Evolutionary conservation across 2,888 invertebrate species (phyloP), one percentile per base, ranked within the genome.

Genomic region (Eretmocerus hayati): DNA sequence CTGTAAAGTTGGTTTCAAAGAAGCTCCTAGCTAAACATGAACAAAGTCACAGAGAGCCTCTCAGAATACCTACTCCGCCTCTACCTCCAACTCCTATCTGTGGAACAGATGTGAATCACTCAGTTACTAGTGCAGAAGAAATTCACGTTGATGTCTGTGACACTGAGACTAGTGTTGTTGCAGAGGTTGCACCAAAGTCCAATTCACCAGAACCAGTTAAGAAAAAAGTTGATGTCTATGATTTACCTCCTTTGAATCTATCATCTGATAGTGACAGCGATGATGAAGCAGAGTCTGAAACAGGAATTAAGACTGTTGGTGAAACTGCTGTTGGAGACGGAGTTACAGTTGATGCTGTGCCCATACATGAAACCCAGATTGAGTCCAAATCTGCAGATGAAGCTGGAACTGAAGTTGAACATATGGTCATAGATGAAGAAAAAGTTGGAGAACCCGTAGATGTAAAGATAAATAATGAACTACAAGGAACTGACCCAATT

Each of bases 251-350:
- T 3, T 74, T 89, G 35, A 90, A 90, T 75, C 75, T 90, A 35
- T 75, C 75, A 2, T 90, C 89, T 1, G 90, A 90, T 62, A 88
- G 88, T 66, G 90, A 89, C 60, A 87, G 85, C 55, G 87, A 87
- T 54, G 80, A 73, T 3, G 83, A 80, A 20, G 72, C 70, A 4
- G 56, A 58, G n/a, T 49, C 49, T 37, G 21, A 39, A 15, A 51
- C 58, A 5, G 64, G 21, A 62, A 70, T 59, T 36, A 56, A 45
- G 45, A 2, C n/a, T 20, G 20, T 39, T 5, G 32, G 37, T 32
- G 26, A 26, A 26, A n/a, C n/a, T n/a, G n/a, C n/a, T n/a, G n/a
- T n/a, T n/a, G n/a, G n/a, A n/a, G n/a, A n/a, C n/a, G n/a, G n/a
- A n/a, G n/a, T n/a, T n/a, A n/a, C n/a, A n/a, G n/a, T n/a, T n/a